Evolutionary conservation across 2,888 invertebrate species (phyloP).

Genomic region (Norana najaformis): DNA sequence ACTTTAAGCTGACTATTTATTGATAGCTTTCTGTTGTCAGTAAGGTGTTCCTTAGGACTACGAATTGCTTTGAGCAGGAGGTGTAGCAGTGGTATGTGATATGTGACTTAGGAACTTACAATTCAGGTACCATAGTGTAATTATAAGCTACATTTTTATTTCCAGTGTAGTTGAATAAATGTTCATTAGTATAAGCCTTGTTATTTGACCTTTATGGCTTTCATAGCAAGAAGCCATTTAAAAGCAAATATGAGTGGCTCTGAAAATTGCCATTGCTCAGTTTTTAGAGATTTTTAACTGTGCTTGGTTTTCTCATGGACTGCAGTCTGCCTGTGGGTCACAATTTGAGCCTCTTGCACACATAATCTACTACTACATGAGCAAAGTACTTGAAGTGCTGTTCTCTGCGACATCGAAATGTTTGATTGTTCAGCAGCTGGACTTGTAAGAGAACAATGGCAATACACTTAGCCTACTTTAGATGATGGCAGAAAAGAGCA

Average conservation of each 20-base stretch:
- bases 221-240: neutral
- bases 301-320: too few species aligned
- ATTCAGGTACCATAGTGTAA: neutral
- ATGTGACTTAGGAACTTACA: neutral
- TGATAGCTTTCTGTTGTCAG: neutral
- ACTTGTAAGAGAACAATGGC: too few species aligned
- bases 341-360: neutral
- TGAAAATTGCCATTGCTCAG: neutral
- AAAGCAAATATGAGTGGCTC: neutral
- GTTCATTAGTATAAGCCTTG: neutral
- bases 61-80: neutral
- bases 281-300: neutral
- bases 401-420: too few species aligned
- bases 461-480: too few species aligned
- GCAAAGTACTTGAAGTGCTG: too few species aligned
- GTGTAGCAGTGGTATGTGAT: neutral
- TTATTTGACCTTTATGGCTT: accelerated
- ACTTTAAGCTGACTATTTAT: neutral
- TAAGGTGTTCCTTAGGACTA: neutral
- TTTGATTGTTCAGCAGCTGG: too few species aligned
- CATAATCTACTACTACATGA: neutral
- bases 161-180: neutral
- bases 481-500: too few species aligned
- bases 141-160: neutral
- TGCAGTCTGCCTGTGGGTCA: neutral